Evolutionary conservation across 1,140 invertebrate genomes (phyloP), one percentile per base, ranked within the genome.

Genomic region (Drusus annulatus): DNA sequence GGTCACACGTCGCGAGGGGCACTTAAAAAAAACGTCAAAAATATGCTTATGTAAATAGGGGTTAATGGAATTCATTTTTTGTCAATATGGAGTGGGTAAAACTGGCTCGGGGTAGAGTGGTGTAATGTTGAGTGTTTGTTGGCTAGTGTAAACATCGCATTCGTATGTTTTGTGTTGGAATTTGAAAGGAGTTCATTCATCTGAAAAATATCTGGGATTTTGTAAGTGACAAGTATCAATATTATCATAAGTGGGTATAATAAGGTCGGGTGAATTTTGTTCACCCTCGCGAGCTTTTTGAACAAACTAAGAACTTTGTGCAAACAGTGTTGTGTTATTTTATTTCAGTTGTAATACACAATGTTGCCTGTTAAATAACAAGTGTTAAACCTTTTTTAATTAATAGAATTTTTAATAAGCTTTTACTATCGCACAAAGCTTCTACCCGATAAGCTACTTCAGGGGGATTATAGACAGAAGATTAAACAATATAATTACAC

Each of bases 41-140:
- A 54, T 58, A 58, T 76, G 21, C 17, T 60, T 76, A 60, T 31
- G 74, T 76, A 76, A 76, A 76, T 76, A 76, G 56, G 74, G 74
- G 74, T 76, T 76, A 76, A 76, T 76, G 74, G 74, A 76, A 76
- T 60, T 52, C 25, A 31, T 60, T 76, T 76, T 76, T 76, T 76
- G 74, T 76, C 13, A 58, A 10, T 8, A 8, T 19, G 52, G 74
- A 36, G 25, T 58, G 63, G 60, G 63, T 68, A 45, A 68, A 36
- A 68, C 16, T 23, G 28, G 28, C 45, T n/a, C 51, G n/a, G 51
- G 51, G 50, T 15, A 17, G 23, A n/a, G 31, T 45, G 45, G 50
- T 74, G 52, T 68, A 45, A 68, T 68, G 25, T 21, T 68, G 63
- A 68, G 31, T 68, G 63, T 68, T 68, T 68, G 63, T 68, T 45